Evolutionary conservation across 2,113 vertebrate species (phyloP).

Genomic region (Romanogobio albipinnatus): DNA sequence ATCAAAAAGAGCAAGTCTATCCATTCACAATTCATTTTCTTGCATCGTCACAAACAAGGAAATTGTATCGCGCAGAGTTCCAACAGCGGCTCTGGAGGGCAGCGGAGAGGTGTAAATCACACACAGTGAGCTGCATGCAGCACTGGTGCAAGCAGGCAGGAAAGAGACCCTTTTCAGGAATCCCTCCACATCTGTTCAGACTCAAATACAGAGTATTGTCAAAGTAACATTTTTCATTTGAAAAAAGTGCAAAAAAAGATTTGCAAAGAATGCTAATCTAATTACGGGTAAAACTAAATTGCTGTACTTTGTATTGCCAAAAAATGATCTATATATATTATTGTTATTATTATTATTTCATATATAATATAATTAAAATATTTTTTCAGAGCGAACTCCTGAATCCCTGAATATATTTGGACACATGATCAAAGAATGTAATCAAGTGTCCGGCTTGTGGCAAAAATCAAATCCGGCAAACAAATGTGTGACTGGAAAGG

Average conservation of each 20-base stretch:
- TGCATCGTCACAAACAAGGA: slow-evolving; percentile 40
- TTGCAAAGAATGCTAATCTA: not conserved
- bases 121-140: not conserved
- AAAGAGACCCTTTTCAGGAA: too few relatives aligned
- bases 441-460: slow-evolving; percentile 12
- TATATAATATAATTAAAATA: not conserved
- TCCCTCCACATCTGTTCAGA: slow-evolving; percentile 15
- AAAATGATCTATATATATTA: too few relatives aligned
- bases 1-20: not conserved
- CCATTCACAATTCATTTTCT: slow-evolving; percentile 32
- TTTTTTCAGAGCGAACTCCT: not conserved
- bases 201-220: not conserved
- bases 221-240: not conserved
- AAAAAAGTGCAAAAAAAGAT: not conserved
- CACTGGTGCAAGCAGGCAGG: not conserved
- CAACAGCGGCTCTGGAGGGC: slow-evolving; percentile 5
- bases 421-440: not conserved
- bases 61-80: not conserved
- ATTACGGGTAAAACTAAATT: not conserved
- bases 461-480: not conserved
- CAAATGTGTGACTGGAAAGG: slow-evolving; percentile 7
- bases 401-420: not conserved
- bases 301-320: not conserved
- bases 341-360: not conserved
- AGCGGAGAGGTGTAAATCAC: slow-evolving; percentile 12